Evolutionary conservation across 2,888 invertebrate species (phyloP).

Genomic region (Tachystola acroxantha): DNA sequence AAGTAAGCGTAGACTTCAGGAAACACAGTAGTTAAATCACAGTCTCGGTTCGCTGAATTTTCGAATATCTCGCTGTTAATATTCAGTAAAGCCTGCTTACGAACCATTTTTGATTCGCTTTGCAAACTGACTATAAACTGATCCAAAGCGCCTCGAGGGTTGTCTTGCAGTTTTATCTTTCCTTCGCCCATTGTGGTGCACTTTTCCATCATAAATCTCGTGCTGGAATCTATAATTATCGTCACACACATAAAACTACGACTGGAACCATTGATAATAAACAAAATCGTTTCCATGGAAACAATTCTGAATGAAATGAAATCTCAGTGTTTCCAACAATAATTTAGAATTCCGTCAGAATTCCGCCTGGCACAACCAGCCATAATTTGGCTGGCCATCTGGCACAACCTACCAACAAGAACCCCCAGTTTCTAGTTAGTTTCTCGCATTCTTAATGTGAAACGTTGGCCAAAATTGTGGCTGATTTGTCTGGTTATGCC

Average conservation of each 20-base stretch:
- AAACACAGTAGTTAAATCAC: conserved; percentile 52
- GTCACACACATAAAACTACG: conserved; percentile 15
- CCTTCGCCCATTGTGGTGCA: conserved; percentile 37
- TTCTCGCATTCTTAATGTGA: too few relatives aligned
- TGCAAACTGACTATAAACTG: conserved; percentile 63
- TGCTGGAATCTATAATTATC: conserved; percentile 9
- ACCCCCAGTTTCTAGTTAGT: too few relatives aligned
- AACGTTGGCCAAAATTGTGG: too few relatives aligned
- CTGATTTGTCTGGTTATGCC: too few relatives aligned
- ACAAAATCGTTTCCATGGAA: conserved; percentile 58
- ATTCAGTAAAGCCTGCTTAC: conserved; percentile 76
- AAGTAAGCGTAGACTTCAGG: conserved; percentile 61
- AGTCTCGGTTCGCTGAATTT: conserved; percentile 45
- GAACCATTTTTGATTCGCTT: conserved; percentile 78
- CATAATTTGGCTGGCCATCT: too few relatives aligned
- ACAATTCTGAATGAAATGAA: too few relatives aligned
- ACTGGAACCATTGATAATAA: conserved; percentile 25
- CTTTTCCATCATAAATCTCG: neutral
- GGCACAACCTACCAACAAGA: too few relatives aligned
- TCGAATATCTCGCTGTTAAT: conserved; percentile 70
- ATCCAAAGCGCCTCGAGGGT: conserved; percentile 51
- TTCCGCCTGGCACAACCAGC: too few relatives aligned
- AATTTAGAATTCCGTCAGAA: too few relatives aligned
- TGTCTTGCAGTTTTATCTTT: conserved; percentile 41
- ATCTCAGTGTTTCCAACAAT: too few relatives aligned